Conservation (phyloP, 2,113 vertebrate genomes). For the Thermophis baileyi region DNA sequence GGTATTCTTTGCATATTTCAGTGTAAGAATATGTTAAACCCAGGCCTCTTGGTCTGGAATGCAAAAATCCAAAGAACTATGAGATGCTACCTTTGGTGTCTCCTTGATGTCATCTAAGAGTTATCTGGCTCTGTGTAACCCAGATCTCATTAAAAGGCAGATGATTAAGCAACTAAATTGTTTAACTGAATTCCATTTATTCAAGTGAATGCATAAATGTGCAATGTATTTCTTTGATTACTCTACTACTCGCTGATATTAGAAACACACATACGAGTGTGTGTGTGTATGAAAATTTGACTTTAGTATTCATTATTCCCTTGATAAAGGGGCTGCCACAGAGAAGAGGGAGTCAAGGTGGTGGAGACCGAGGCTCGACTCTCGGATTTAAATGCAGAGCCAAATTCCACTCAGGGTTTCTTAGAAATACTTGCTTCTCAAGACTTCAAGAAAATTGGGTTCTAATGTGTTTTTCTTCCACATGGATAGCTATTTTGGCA, state of each 20-base stretch:
- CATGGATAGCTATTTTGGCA: constrained; percentile 4
- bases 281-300: background rate
- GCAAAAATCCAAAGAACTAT: background rate
- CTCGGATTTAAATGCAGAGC: constrained; percentile 12
- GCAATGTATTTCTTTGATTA: constrained; percentile 14
- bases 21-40: background rate
- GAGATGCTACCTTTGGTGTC: background rate
- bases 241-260: constrained; percentile 25
- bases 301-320: constrained; percentile 22
- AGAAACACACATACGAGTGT: background rate
- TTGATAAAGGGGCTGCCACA: no score
- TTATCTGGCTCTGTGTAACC: background rate
- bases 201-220: constrained; percentile 17
- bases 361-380: constrained; percentile 1
- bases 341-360: no score
- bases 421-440: background rate
- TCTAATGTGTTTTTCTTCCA: constrained; percentile 14
- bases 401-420: background rate
- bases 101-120: background rate
- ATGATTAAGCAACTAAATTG: background rate
- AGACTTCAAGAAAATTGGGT: background rate
- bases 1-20: background rate
- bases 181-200: background rate
- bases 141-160: background rate
- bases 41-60: background rate